Conservation (phyloP, 2,797 vertebrate genomes). For the Chromis chromis region DNA sequence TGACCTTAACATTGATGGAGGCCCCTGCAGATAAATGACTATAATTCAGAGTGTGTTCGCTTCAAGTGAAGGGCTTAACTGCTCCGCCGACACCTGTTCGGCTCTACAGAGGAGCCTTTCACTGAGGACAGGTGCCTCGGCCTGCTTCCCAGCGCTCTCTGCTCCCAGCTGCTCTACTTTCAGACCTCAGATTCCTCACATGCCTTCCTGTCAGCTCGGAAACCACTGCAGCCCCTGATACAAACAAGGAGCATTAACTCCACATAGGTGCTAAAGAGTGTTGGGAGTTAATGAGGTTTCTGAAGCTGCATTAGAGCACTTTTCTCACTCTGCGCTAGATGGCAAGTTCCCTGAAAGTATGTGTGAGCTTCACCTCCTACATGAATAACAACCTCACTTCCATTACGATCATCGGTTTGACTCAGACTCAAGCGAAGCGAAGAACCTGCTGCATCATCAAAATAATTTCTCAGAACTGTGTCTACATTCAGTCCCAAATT, state of each 20-base stretch:
- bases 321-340: not conserved
- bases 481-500: not conserved
- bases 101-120: conserved; percentile 84
- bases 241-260: conserved; percentile 13
- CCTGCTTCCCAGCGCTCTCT: conserved; percentile 35
- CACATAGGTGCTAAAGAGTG: not conserved
- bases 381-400: conserved; percentile 4
- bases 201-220: conserved; percentile 72
- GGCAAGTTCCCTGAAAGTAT: not conserved
- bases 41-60: conserved; percentile 69
- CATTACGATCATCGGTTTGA: conserved; percentile 5
- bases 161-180: conserved; percentile 79
- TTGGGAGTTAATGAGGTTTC: not conserved
- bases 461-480: conserved; percentile 6
- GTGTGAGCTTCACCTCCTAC: not conserved
- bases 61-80: conserved; percentile 75
- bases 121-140: conserved; percentile 84
- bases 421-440: conserved; percentile 2
- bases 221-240: conserved; percentile 49
- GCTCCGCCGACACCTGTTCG: conserved; percentile 83
- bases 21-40: conserved; percentile 63
- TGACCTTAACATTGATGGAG: conserved; percentile 71
- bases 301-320: not conserved
- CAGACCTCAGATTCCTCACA: conserved; percentile 77
- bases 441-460: not conserved